Percentiles rank a stretch among this genome's conserved stretches.
Conservation (phyloP, 1,140 invertebrate species). For the Drosophila orosa region DNA sequence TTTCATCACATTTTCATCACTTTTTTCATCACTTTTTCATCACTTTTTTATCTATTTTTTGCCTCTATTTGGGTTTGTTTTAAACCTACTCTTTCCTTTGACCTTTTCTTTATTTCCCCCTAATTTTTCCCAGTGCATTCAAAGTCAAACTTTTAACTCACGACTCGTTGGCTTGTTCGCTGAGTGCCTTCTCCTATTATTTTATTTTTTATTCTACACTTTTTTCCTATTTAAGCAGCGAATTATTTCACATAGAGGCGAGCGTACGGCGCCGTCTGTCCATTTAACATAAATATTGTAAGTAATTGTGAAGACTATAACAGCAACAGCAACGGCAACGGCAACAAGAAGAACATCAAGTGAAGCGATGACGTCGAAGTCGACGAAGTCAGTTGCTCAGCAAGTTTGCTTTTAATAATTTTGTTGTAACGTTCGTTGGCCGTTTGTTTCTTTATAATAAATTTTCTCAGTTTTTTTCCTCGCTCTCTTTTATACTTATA, state of each 20-base stretch:
- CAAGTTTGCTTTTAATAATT: slow-evolving; percentile 72
- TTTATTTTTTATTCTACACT: slow-evolving; percentile 29
- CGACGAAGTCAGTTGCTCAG: slow-evolving; percentile 54
- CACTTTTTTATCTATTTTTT: too few species aligned
- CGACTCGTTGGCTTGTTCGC: slow-evolving; percentile 1
- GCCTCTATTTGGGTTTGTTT: neutral
- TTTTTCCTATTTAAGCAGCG: slow-evolving; percentile 35
- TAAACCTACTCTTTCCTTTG: neutral
- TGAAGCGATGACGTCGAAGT: slow-evolving; percentile 35
- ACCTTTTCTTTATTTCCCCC: accelerated
- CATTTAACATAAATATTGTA: slow-evolving; percentile 81
- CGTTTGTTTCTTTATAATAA: slow-evolving; percentile 39
- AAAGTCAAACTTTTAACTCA: slow-evolving; percentile 20
- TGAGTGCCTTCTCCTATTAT: slow-evolving; percentile 17
- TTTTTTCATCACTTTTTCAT: too few species aligned
- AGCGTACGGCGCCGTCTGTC: slow-evolving; percentile 68
- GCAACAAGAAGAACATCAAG: slow-evolving; percentile 27
- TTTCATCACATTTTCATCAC: too few species aligned
- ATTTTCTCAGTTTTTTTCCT: slow-evolving; percentile 52
- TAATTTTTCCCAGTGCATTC: slow-evolving; percentile 12
- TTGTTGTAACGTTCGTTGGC: slow-evolving; percentile 30
- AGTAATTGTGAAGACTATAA: slow-evolving; percentile 72
- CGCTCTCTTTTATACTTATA: slow-evolving; percentile 34
- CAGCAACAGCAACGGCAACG: slow-evolving; percentile 25
- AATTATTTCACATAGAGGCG: slow-evolving; percentile 55